Evolutionary conservation across 2,888 invertebrate species (phyloP), one percentile per base, ranked within the genome.

Genomic region (Scaptomyza flava): DNA sequence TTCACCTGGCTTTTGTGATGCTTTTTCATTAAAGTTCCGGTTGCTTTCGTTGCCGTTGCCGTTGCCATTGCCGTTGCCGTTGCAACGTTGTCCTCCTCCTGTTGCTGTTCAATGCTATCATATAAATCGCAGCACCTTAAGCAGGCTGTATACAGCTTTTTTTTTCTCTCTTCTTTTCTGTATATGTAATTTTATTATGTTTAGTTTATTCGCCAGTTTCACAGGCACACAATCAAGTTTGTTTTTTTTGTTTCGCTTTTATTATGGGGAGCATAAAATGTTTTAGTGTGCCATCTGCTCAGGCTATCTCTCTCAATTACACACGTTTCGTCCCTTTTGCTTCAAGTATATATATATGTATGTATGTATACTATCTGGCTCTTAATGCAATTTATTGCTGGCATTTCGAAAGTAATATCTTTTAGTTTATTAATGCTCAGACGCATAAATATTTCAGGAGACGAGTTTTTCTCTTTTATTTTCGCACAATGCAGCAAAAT

Each of bases 401-500:
- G 64, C 74, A 85, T 78, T 85, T 78, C 71, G 53, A 65, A 61
- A 51, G 67, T 81, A 72, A 72, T 84, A 72, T 78, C 68, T 87
- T 77, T 80, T 66, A 72, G 68, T 87, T 84, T 84, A 87, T 84
- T 84, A 87, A 75, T 63, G 68, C 66, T 41, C 50, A 53, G 67
- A 36, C 68, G 74, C 71, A 79, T 77, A 86, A 76, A 86, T 74
- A 77, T 84, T 77, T 77, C 67, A 78, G 69, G 64, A 66, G 66
- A 61, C 62, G 34, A 66, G 61, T 74, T 71, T 86, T 20, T 33
- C 38, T 17, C 17, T 17, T 17, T 17, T 17, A 17, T 17, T 17
- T 17, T 17, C 17, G 17, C 17, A 17, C 17, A 17, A 17, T 75
- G 71, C 36, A 23, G 14, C 41, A 62, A 20, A n/a, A 14, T 6